These are phyloP conservation scores for Tetragonisca angustula DNA, from an alignment of 2,888 invertebrate genomes.

Conservation along the genomic window DNA sequence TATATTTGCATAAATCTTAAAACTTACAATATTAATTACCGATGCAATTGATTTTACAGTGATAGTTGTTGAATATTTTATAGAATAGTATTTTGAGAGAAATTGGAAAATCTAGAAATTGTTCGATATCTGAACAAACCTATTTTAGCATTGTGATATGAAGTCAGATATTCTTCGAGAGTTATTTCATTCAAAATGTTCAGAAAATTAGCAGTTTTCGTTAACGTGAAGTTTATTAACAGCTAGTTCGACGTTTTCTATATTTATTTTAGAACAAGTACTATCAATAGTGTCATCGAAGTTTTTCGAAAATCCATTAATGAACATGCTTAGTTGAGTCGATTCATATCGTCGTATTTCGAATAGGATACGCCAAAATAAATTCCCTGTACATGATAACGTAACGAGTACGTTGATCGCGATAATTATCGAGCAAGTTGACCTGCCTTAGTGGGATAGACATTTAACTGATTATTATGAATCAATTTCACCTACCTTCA, in stretches of 20 bases:
- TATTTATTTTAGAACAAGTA: background rate
- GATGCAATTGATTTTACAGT: background rate
- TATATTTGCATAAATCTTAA: background rate
- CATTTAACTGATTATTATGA: background rate
- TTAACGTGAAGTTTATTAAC: background rate
- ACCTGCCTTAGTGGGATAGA: conserved; percentile 33
- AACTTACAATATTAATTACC: background rate
- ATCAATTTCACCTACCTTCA: background rate
- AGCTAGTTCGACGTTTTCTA: background rate
- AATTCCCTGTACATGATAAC: conserved; percentile 41
- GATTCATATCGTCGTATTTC: conserved; percentile 45
- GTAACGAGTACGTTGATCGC: conserved; percentile 2
- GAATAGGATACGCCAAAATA: conserved; percentile 39
- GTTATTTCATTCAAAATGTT: background rate
- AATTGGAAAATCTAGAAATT: background rate
- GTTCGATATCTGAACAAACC: background rate
- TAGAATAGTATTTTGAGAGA: background rate
- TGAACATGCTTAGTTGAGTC: conserved; percentile 33
- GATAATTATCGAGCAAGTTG: conserved; percentile 43
- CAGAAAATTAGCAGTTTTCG: too few relatives aligned
- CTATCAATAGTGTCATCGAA: background rate
- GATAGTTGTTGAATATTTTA: background rate
- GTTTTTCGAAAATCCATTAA: conserved; percentile 11
- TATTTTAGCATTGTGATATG: background rate
- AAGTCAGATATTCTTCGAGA: background rate